Conservation (phyloP, 2,797 vertebrate genomes). For the Chiroxiphia lanceolata region DNA sequence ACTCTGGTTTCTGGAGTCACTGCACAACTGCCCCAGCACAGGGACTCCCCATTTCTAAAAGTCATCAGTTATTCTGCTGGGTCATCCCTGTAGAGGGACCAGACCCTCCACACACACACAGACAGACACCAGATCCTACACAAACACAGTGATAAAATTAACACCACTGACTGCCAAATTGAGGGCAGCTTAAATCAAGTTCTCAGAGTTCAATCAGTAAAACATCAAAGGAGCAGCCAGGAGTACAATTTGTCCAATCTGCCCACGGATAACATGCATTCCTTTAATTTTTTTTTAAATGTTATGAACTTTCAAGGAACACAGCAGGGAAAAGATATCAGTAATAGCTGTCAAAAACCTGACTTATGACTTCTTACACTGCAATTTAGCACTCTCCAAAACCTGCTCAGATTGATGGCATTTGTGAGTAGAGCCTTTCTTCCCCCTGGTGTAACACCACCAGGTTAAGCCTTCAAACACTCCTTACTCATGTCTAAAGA, state of each 20-base stretch:
- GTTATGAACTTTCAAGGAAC: conserved; percentile 21
- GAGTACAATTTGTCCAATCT: neutral
- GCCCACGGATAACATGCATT: neutral
- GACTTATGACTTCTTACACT: neutral
- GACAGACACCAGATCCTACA: neutral
- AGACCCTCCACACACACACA: neutral
- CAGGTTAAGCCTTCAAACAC: neutral
- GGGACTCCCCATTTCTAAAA: neutral
- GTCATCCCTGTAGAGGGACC: neutral
- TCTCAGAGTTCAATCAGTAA: neutral
- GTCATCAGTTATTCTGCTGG: neutral
- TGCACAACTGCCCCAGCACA: neutral
- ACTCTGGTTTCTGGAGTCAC: no score
- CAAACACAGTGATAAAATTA: neutral
- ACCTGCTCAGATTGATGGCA: neutral
- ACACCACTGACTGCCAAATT: neutral
- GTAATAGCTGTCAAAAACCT: neutral
- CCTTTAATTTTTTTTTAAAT: conserved; percentile 28
- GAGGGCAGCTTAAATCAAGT: neutral
- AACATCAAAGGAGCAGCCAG: neutral
- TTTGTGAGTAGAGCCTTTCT: neutral
- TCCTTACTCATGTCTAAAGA: accelerated
- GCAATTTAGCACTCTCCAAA: neutral
- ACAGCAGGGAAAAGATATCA: neutral
- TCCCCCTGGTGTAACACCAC: neutral